Evolutionary conservation across 2,888 invertebrate species (phyloP).

Genomic region (Lamellibrachia satsuma): DNA sequence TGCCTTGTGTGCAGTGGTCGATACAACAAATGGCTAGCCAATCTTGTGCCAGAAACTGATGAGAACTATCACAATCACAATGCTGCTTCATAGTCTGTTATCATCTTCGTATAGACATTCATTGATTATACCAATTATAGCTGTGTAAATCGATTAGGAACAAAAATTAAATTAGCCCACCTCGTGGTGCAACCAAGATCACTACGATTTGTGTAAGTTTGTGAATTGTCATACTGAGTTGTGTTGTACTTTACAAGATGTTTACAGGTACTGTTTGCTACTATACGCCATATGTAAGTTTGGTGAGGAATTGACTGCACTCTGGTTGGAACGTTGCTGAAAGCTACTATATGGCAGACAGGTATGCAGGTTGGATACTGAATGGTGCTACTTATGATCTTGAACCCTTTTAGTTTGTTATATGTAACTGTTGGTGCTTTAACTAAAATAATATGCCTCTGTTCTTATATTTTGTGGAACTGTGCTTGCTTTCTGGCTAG

Average conservation of each 20-base stretch:
- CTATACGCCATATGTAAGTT: background rate
- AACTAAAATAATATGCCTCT: background rate
- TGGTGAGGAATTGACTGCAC: background rate
- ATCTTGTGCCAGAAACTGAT: conserved; percentile 1
- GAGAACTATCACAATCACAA: conserved; percentile 17
- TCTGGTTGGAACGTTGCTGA: conserved; percentile 4
- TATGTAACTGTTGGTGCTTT: background rate
- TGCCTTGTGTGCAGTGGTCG: background rate
- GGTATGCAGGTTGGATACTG: background rate
- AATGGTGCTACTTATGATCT: conserved; percentile 4
- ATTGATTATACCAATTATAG: background rate
- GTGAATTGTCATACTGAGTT: background rate
- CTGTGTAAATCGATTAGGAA: background rate
- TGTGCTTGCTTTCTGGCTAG: too few relatives aligned
- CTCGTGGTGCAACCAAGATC: background rate
- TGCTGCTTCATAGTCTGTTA: background rate
- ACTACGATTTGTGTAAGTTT: background rate
- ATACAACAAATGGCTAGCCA: background rate
- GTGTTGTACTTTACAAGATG: background rate
- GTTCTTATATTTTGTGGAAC: too few relatives aligned
- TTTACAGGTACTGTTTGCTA: background rate
- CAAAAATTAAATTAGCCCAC: background rate
- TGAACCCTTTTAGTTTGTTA: background rate
- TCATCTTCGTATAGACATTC: background rate
- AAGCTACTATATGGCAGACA: background rate